Conservation (phyloP, 2,113 vertebrate genomes). For the Tinamus guttatus region DNA sequence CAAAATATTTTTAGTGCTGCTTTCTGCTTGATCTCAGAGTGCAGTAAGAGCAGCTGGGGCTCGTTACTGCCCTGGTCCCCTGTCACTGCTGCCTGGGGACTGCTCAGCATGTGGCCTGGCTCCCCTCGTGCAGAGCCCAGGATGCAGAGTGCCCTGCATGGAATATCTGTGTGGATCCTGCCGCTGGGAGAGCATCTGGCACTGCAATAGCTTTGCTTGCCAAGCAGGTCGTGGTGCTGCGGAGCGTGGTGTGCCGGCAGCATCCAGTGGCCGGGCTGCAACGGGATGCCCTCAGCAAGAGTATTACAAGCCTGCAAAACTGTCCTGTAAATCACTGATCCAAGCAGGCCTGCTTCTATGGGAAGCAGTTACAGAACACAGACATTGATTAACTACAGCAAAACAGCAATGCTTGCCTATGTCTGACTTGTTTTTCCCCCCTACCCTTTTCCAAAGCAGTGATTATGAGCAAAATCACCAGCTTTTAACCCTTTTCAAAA, state of each 20-base stretch:
- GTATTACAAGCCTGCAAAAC: not conserved
- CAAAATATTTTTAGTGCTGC: not conserved
- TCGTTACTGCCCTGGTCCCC: not conserved
- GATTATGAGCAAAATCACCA: not conserved
- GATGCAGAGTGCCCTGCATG: not conserved
- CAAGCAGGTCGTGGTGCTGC: not conserved
- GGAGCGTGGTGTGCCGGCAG: not conserved
- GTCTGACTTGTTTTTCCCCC: not conserved
- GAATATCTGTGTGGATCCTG: not conserved
- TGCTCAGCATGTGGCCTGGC: fast-evolving
- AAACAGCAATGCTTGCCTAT: not conserved
- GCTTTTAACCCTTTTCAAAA: not conserved
- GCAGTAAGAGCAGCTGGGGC: not conserved
- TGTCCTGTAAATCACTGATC: not conserved
- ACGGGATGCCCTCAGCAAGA: fast-evolving
- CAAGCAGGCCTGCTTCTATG: not conserved
- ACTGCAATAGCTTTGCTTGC: not conserved
- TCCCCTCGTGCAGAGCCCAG: not conserved
- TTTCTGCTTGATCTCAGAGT: not conserved
- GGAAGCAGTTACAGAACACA: not conserved
- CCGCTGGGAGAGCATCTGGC: not conserved
- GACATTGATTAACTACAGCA: not conserved
- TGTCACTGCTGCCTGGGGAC: fast-evolving
- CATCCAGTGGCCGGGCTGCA: not conserved
- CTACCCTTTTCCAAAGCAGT: not conserved